Evolutionary conservation across 2,888 invertebrate genomes (phyloP).

Genomic region (Eilema caniola): DNA sequence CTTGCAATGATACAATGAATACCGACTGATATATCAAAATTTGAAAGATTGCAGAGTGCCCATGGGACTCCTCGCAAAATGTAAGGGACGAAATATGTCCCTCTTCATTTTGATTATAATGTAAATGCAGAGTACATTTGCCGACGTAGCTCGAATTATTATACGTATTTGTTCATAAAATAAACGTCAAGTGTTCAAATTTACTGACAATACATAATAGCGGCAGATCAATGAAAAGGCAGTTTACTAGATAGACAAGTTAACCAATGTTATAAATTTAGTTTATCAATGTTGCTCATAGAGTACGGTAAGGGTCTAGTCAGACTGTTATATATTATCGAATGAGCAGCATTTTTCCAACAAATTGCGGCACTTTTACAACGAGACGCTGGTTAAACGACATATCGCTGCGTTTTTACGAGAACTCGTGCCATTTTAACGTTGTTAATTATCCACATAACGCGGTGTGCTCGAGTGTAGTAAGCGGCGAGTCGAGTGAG

Average conservation of each 20-base stretch:
- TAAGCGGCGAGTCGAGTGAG: background rate
- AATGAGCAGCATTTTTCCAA: slow-evolving; percentile 7
- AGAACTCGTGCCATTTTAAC: slow-evolving; percentile 4
- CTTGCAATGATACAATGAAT: background rate
- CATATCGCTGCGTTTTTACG: background rate
- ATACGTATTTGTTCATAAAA: background rate
- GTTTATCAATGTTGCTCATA: too few species aligned
- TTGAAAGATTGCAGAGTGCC: background rate
- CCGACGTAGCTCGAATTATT: background rate
- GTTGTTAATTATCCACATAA: slow-evolving; percentile 1
- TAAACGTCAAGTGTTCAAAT: background rate
- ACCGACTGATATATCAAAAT: background rate
- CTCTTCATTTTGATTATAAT: slow-evolving; percentile 4
- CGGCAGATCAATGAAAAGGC: too few species aligned
- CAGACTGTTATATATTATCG: too few species aligned
- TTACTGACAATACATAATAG: background rate
- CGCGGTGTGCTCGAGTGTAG: background rate
- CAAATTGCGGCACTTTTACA: background rate
- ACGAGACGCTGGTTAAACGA: background rate
- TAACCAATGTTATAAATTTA: too few species aligned
- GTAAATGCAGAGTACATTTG: background rate
- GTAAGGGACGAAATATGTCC: background rate
- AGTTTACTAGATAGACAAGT: too few species aligned
- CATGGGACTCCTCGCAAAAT: background rate
- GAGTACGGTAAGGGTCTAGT: too few species aligned